Evolutionary conservation across 2,888 invertebrate genomes (phyloP).

Genomic region (Drosophila yooni): DNA sequence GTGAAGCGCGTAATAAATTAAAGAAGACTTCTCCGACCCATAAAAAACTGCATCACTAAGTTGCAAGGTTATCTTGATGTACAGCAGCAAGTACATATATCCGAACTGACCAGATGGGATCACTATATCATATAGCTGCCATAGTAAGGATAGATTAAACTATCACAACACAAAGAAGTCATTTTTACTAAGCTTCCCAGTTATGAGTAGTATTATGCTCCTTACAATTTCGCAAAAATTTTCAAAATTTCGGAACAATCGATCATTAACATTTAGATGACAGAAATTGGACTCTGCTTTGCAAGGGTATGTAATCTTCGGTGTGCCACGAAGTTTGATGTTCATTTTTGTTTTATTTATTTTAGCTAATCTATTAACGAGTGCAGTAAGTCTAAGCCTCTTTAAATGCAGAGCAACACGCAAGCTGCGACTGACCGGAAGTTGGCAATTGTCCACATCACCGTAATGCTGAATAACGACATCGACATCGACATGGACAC

Average conservation of each 20-base stretch:
- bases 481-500: conserved; percentile 15
- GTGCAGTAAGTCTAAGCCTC: background rate
- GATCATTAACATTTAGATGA: no score
- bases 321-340: background rate
- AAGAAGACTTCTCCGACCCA: background rate
- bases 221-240: background rate
- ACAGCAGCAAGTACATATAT: background rate
- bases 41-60: background rate
- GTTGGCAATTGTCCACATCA: conserved; percentile 1
- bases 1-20: background rate
- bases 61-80: no score
- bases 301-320: background rate
- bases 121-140: background rate
- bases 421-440: conserved; percentile 21
- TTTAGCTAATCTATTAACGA: background rate
- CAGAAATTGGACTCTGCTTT: background rate
- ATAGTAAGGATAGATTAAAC: background rate
- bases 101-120: background rate
- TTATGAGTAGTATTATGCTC: background rate
- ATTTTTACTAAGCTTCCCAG: background rate
- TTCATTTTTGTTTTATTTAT: background rate
- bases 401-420: conserved; percentile 22
- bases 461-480: background rate
- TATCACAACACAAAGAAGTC: background rate
- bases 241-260: no score